A percentile compares a stretch with the other conserved stretches of the same genome.
Evolutionary conservation across 2,797 vertebrate species (phyloP).

Genomic region (Sebastolobus altivelis): DNA sequence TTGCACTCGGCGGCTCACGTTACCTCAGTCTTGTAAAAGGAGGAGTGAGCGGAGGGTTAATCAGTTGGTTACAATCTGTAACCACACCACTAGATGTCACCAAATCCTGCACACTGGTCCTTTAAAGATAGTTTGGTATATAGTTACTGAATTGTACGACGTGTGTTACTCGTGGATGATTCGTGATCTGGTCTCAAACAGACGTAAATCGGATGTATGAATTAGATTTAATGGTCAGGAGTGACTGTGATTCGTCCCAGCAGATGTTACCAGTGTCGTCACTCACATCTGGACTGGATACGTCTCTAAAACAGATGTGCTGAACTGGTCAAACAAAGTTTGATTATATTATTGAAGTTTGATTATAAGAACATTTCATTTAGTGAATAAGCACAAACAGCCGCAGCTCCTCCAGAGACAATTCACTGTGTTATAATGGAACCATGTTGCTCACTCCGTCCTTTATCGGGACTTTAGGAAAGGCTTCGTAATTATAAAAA

Average conservation of each 20-base stretch:
- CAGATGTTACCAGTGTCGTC: neutral
- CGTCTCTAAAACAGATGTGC: neutral
- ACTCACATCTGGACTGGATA: neutral
- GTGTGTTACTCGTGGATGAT: neutral
- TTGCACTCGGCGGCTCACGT: too few species aligned
- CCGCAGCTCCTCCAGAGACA: constrained; percentile 10
- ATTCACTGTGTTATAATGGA: neutral
- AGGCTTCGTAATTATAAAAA: constrained; percentile 1
- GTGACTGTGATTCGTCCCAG: neutral
- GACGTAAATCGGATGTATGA: neutral
- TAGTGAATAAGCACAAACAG: neutral
- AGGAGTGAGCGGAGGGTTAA: too few species aligned
- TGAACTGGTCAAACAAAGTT: neutral
- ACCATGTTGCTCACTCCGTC: neutral
- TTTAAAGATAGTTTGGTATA: neutral
- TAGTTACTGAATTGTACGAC: neutral
- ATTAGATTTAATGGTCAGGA: neutral
- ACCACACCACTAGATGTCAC: too few species aligned
- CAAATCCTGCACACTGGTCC: fast-evolving
- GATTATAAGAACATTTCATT: neutral
- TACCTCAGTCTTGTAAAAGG: too few species aligned
- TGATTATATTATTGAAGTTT: neutral
- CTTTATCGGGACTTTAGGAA: neutral
- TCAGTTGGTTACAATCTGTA: too few species aligned
- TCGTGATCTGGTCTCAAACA: neutral